Evolutionary conservation across 2,113 vertebrate species (phyloP), one percentile per base, ranked within the genome.

Genomic region (Phrynocephalus versicolor): DNA sequence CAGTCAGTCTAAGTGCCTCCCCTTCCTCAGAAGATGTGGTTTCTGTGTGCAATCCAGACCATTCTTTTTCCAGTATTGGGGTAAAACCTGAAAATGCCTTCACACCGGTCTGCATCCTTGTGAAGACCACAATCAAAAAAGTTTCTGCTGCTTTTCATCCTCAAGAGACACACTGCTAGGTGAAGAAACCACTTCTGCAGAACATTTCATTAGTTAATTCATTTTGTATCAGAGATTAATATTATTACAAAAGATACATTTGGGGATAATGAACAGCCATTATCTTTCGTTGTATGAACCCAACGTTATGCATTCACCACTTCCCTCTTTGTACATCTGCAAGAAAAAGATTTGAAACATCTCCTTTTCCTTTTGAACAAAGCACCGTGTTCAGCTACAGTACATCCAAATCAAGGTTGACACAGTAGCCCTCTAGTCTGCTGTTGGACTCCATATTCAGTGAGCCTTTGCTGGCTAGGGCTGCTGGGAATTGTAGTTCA

Each of bases 71-170:
- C 27, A 10, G 2, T 62, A 74, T 30, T 27, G 84, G 88, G 85
- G 84, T 88, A 84, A 82, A 88, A 1, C 3, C 62, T 2, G 41
- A 88, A 57, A n/a, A 10, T 51, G 45, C 45, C 45, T 6, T 51
- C 9, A 0, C 3, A 12, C 37, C 16, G 19, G 33, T 57, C 84
- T 79, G 33, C 37, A 4, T 19, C 74, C 84, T 79, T 87, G 73
- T 69, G 72, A 83, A 67, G 64, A 30, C 27, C 25, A 30, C 33
- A 71, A 69, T 76, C 69, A 35, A 14, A n/a, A 82, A 89, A 62
- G 33, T 7, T 18, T 84, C 45, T 70, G 0, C 30, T 60, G 70
- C 30, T 58, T 91, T 87, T 62, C 70, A 78, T 3, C 85, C 74
- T 70, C 57, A 18, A 2, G 35, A 15, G 0, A 33, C n/a, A 1